Evolutionary conservation across 2,888 invertebrate genomes (phyloP).

Genomic region (Teinopalpus imperialis): DNA sequence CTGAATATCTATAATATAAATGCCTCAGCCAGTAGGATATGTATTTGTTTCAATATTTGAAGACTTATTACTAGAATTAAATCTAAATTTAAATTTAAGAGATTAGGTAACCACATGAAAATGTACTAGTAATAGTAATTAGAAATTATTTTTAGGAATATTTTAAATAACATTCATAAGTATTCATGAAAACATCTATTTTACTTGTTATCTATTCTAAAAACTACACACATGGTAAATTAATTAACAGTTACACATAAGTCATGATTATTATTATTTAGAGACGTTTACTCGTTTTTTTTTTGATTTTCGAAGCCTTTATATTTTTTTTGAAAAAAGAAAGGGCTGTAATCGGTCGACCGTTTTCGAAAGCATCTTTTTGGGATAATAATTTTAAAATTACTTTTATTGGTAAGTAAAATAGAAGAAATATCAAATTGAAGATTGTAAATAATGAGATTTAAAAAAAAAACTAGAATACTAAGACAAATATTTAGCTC

Average conservation of each 20-base stretch:
- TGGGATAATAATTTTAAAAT: slow-evolving; percentile 24
- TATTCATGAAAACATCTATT: slow-evolving; percentile 43
- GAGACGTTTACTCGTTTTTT: slow-evolving; percentile 31
- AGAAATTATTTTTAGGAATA: slow-evolving; percentile 25
- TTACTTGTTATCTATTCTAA: slow-evolving; percentile 39
- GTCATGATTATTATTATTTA: slow-evolving; percentile 41
- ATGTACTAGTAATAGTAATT: slow-evolving; percentile 34
- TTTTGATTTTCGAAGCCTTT: slow-evolving; percentile 43
- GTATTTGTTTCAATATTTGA: slow-evolving; percentile 74
- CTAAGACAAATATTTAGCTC: no score
- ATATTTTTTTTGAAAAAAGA: slow-evolving; percentile 47
- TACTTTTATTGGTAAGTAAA: slow-evolving; percentile 23
- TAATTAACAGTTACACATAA: slow-evolving; percentile 44
- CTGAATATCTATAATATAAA: slow-evolving; percentile 59
- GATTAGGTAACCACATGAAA: slow-evolving; percentile 63
- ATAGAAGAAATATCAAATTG: neutral
- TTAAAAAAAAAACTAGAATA: no score
- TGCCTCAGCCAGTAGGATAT: slow-evolving; percentile 81
- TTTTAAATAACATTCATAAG: slow-evolving; percentile 39
- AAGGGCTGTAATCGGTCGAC: slow-evolving; percentile 56
- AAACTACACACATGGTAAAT: slow-evolving; percentile 37
- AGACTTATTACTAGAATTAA: slow-evolving; percentile 60
- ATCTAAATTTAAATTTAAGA: slow-evolving; percentile 52
- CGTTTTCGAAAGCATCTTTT: slow-evolving; percentile 62
- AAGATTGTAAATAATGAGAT: no score